Evolutionary conservation across 2,888 invertebrate genomes (phyloP), one percentile per base, ranked within the genome.

Genomic region (Bruchidius siliquastri): DNA sequence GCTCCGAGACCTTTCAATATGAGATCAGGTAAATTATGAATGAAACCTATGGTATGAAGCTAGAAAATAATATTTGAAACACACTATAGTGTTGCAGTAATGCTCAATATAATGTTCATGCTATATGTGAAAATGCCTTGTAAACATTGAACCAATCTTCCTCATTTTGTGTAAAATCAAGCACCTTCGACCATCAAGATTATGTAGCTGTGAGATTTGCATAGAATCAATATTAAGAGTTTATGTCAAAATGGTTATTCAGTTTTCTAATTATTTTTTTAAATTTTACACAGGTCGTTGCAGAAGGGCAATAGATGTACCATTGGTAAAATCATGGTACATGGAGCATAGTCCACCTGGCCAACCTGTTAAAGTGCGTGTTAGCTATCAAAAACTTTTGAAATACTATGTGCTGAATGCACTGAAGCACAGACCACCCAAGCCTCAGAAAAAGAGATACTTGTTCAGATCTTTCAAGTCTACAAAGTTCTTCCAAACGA

Each of bases 401-500:
- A 99, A 99, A 86, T 99, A 99, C 86, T 99, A 95, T 85, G 99
- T 99, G 0, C 89, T 99, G 68, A 99, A 99, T 87, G 97, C 99
- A 0, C 88, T 99, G 73, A 99, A 99, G 85, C 99, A 99, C 86
- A 90, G 98, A 76, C 95, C 97, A 69, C 99, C 99, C 0, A 99
- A 99, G 86, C 96, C 99, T 13, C 99, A 99, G 86, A 99, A 99
- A 88, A 98, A 99, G 84, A 92, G 99, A 75, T 98, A 98, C 84
- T 88, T 99, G 70, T 99, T 99, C 91, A 92, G 99, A 32, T 99
- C 99, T 0, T 99, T 99, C 88, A 99, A 99, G 87, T 96, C 98
- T 0, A 99, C 99, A 0, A 99, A 99, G 87, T 99, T 99, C 89
- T 99, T 99, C 90, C 99, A 99, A 92, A 97, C 97, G 0, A 99